A percentile compares a stretch with the other conserved stretches of the same genome.
phyloP scores from a whole-genome alignment of 2,888 invertebrate species.

The Tipula vernalis region DNA sequence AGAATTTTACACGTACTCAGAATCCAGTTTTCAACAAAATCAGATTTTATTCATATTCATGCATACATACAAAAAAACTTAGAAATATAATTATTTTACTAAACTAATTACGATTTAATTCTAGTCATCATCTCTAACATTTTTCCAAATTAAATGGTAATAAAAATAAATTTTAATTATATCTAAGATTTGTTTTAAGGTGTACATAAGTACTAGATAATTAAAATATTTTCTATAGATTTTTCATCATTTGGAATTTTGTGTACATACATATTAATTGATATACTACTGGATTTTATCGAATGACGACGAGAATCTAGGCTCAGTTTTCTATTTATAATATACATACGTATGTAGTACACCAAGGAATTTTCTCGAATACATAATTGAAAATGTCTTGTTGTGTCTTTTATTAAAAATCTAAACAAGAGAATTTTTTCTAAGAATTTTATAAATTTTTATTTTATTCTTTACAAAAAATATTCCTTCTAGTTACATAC shows the following conservation, averaged over 20 bases:
- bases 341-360: background rate
- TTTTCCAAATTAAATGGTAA: background rate
- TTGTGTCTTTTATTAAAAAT: background rate
- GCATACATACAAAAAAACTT: background rate
- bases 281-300: background rate
- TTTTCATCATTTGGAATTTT: background rate
- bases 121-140: background rate
- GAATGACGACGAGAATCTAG: background rate
- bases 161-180: background rate
- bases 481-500: background rate
- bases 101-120: background rate
- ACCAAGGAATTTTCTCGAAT: background rate
- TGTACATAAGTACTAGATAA: background rate
- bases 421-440: background rate
- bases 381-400: background rate
- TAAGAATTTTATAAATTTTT: background rate
- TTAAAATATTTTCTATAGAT: background rate
- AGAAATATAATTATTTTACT: background rate
- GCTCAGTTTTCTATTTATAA: no score
- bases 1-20: background rate
- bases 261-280: background rate
- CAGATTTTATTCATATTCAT: background rate
- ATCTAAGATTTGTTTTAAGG: background rate
- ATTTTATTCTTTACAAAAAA: background rate
- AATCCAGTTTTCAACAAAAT: background rate